Evolutionary conservation across 2,797 vertebrate genomes (phyloP).

Genomic region (Glyptemys insculpta): DNA sequence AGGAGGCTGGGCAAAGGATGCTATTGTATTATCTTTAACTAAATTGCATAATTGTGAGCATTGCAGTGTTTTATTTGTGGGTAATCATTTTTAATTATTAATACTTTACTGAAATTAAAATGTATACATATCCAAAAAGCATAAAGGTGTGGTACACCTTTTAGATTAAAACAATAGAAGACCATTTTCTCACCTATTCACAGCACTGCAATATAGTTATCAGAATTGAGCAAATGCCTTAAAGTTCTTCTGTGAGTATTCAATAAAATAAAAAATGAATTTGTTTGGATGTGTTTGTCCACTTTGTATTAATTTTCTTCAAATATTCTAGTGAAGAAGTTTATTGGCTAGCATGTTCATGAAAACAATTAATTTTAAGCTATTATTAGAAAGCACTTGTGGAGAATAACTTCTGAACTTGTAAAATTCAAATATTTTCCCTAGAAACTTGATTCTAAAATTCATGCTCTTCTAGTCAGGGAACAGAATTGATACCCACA

Average conservation of each 20-base stretch:
- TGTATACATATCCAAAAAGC: accelerated
- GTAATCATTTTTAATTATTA: accelerated
- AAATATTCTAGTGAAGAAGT: background rate
- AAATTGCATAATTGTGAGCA: accelerated
- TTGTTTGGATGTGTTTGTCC: background rate
- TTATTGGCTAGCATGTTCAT: accelerated
- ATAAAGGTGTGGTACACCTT: background rate
- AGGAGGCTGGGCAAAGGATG: background rate
- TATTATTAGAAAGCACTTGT: background rate
- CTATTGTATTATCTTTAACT: accelerated
- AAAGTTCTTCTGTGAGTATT: accelerated
- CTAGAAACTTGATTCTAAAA: background rate
- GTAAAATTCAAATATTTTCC: accelerated
- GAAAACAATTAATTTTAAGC: background rate
- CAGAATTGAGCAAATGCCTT: conserved; percentile 25
- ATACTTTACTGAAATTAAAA: accelerated
- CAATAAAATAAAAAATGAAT: accelerated
- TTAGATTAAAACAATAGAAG: background rate
- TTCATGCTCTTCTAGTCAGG: background rate
- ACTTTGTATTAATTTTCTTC: background rate
- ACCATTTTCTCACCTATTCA: accelerated
- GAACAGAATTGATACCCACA: background rate
- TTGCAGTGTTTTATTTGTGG: background rate
- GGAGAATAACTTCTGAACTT: background rate
- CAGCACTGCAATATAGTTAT: accelerated